A percentile compares a stretch with the other conserved stretches of the same genome.
These are phyloP conservation scores for Monarcha castaneiventris DNA, from an alignment of 2,113 vertebrate genomes.

Conservation along the genomic window DNA sequence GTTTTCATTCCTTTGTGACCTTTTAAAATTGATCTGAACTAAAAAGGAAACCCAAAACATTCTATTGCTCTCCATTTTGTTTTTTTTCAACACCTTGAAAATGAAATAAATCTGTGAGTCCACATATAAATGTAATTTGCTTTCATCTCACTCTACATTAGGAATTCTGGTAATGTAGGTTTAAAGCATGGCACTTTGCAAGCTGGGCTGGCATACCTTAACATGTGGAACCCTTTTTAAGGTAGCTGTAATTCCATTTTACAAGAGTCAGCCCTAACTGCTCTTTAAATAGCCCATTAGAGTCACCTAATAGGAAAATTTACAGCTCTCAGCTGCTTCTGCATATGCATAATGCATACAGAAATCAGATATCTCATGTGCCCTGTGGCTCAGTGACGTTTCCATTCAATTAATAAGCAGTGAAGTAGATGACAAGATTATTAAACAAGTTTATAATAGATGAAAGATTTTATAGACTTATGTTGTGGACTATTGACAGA, in stretches of 20 bases:
- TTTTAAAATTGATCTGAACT: background rate
- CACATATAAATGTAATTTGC: background rate
- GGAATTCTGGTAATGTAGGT: background rate
- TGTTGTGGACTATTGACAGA: background rate
- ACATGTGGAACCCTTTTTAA: background rate
- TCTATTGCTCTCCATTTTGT: background rate
- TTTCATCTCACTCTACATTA: background rate
- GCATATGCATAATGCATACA: background rate
- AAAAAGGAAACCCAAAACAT: background rate
- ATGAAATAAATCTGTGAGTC: background rate
- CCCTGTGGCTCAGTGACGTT: background rate
- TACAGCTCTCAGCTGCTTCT: background rate
- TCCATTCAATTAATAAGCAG: slow-evolving; percentile 27
- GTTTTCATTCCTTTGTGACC: background rate
- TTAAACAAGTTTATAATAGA: slow-evolving; percentile 20
- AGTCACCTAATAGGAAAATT: background rate
- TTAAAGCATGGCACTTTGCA: background rate
- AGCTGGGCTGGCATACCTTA: background rate
- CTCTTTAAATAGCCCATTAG: background rate
- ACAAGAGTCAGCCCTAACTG: background rate
- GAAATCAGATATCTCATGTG: background rate
- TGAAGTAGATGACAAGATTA: slow-evolving; percentile 33
- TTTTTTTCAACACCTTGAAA: background rate
- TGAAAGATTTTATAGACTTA: background rate
- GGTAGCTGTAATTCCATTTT: background rate